Evolutionary conservation across 30 jellyfish, hydroid and myxozoan genomes (phyloP).

Genomic region (Mastigias papua): DNA sequence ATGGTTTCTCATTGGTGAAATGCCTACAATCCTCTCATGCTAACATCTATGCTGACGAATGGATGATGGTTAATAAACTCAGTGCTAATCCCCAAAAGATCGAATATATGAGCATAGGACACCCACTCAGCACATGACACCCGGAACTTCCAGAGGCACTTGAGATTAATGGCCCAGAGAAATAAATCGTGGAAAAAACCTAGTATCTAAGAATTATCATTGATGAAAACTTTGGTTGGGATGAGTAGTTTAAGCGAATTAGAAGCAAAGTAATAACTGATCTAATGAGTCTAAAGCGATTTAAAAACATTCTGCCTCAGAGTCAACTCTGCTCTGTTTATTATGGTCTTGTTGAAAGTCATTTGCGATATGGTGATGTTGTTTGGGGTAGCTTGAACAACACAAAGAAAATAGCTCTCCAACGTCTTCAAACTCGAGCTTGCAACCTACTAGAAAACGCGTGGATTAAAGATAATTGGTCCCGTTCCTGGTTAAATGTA

Average conservation of each 20-base stretch:
- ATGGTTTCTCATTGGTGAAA: no score
- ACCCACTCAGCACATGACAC: constrained; percentile 1
- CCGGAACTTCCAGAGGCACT: constrained; percentile 9
- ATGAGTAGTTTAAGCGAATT: constrained; percentile 7
- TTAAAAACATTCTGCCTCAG: not conserved
- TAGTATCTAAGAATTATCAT: not conserved
- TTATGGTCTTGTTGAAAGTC: constrained; percentile 13
- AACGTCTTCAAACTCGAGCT: constrained; percentile 22
- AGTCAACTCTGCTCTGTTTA: not conserved
- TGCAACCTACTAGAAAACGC: not conserved
- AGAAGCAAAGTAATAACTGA: not conserved
- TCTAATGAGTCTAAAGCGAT: not conserved
- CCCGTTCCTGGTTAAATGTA: constrained; percentile 26
- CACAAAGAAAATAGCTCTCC: not conserved
- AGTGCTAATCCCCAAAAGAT: constrained; percentile 3
- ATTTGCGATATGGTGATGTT: constrained; percentile 22
- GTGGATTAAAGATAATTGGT: constrained; percentile 16
- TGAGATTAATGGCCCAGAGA: constrained; percentile 5
- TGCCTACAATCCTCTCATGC: constrained; percentile 7
- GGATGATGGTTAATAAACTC: constrained; percentile 11
- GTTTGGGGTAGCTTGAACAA: constrained; percentile 24
- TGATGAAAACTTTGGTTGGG: constrained; percentile 8
- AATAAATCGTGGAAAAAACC: not conserved
- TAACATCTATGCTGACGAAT: constrained; percentile 20
- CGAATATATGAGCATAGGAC: constrained; percentile 16